Evolutionary conservation across 2,888 invertebrate genomes (phyloP).

Genomic region (Branchellion lobata): DNA sequence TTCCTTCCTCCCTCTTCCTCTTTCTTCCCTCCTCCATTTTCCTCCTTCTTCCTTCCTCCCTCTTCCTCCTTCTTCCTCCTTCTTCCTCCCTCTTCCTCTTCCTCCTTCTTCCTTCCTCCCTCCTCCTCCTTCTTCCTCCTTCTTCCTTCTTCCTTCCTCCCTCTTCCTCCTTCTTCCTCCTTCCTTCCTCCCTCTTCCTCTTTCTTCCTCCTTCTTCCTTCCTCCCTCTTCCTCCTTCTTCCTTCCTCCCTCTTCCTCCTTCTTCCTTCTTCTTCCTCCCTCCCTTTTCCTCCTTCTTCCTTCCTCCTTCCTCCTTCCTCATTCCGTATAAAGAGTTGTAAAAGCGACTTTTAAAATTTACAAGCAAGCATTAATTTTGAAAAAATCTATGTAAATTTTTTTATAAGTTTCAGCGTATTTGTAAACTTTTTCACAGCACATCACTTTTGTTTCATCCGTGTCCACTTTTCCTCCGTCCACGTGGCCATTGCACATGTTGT

Average conservation of each 20-base stretch:
- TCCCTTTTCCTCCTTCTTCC: not conserved
- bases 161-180: not conserved
- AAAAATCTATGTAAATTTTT: too few relatives aligned
- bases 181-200: not conserved
- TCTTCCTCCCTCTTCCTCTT: not conserved
- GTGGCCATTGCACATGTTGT: too few relatives aligned
- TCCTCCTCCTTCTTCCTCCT: not conserved
- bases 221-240: not conserved
- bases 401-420: too few relatives aligned
- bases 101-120: not conserved
- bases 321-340: too few relatives aligned
- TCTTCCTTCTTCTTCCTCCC: not conserved
- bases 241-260: not conserved
- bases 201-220: not conserved
- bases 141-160: not conserved
- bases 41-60: not conserved
- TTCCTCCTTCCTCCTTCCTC: not conserved
- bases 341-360: too few relatives aligned
- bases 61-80: slow-evolving; percentile 4
- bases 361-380: too few relatives aligned
- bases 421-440: too few relatives aligned
- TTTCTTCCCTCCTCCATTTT: not conserved
- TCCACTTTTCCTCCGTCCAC: too few relatives aligned
- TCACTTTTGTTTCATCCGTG: too few relatives aligned
- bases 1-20: not conserved